Percentiles rank a stretch among this genome's conserved stretches.
Evolutionary conservation across 2,113 vertebrate genomes (phyloP).

Genomic region (Choloepus hoffmanni): DNA sequence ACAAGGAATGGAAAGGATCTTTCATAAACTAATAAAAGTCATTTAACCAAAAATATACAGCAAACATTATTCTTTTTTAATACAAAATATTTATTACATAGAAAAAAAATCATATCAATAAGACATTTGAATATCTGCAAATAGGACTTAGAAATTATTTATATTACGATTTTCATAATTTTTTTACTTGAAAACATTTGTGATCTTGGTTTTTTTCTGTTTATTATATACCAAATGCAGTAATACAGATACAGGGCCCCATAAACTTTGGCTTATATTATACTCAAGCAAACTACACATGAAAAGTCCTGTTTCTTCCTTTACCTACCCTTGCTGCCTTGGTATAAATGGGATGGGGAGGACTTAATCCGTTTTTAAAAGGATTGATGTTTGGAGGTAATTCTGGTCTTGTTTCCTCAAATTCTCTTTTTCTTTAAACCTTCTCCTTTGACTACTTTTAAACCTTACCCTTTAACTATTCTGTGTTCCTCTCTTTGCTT

Average conservation of each 20-base stretch:
- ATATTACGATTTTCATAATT: fast-evolving
- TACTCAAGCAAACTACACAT: fast-evolving
- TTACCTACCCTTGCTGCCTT: fast-evolving
- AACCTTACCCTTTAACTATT: no score
- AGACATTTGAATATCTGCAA: neutral
- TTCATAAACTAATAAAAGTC: neutral
- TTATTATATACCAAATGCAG: no score
- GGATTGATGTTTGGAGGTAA: fast-evolving
- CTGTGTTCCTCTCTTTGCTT: neutral
- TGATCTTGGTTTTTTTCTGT: neutral
- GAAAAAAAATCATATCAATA: neutral
- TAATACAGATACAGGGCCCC: neutral
- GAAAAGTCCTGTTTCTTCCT: neutral
- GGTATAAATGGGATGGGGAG: fast-evolving
- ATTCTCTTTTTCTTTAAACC: fast-evolving
- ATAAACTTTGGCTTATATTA: fast-evolving
- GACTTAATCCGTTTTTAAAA: neutral
- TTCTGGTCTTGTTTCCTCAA: neutral
- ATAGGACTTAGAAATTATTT: neutral
- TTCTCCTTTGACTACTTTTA: no score
- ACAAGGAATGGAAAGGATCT: neutral
- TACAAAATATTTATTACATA: neutral
- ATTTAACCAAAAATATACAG: neutral
- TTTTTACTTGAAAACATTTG: neutral
- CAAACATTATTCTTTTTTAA: neutral